Evolutionary conservation across 2,888 invertebrate genomes (phyloP), one percentile per base, ranked within the genome.

Genomic region (Microctonus aethiopoides): DNA sequence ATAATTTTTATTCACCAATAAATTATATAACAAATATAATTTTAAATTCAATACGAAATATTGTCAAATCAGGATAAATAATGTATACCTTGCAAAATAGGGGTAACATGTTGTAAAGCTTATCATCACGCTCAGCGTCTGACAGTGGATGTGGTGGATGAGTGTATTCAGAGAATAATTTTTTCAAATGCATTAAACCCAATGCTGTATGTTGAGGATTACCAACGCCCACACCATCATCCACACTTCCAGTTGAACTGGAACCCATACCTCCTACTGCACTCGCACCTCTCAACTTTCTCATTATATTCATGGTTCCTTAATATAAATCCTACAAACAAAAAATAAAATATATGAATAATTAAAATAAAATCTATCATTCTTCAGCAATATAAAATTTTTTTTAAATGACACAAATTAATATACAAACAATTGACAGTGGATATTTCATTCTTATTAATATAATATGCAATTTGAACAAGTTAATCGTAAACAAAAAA

Each of bases 81-180:
- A n/a, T n/a, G n/a, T n/a, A 81, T 89, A 97, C 97, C 92, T 98
- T 98, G 89, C 97, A 98, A 89, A 99, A 99, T 46, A 99, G 89
- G 67, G 99, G 99, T 84, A 99, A 89, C 96, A 99, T 97, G 87
- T 96, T 97, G 88, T 98, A 98, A 13, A 99, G 90, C 87, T 97
- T 96, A 83, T 95, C 95, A 88, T 98, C 97, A 82, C 93, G 91
- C 86, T 96, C 96, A 67, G 91, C 89, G 75, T 95, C 95, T 52
- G 91, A 90, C 13, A 95, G 89, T 2, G 93, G 91, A 79, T 95
- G 93, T 41, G 94, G 89, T 46, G 97, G 95, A 87, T 98, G 96
- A 39, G 94, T 93, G 84, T 96, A 97, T 87, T 98, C 98, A 64
- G 95, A 93, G 87, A 98, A 99, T 46, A 99, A 90, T 87, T 99